phyloP scores from a whole-genome alignment of 2,888 invertebrate species.

The Mechanitis mazaeus region DNA sequence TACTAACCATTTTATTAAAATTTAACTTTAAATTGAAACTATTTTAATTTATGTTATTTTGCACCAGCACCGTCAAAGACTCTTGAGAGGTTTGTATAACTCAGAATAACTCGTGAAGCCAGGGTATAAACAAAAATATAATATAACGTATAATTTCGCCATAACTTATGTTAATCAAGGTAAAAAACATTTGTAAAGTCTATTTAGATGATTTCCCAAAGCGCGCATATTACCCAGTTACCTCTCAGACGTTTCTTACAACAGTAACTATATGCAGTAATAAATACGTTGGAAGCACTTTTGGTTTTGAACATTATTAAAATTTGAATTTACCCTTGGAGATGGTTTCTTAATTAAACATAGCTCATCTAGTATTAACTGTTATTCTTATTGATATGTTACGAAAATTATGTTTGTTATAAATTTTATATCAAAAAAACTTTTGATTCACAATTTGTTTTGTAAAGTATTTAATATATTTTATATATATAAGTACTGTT shows the following conservation, averaged over 20 bases:
- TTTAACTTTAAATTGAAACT: too few relatives aligned
- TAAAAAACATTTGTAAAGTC: slow-evolving; percentile 16
- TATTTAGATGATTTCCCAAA: slow-evolving; percentile 27
- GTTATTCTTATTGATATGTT: too few relatives aligned
- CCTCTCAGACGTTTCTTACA: slow-evolving; percentile 21
- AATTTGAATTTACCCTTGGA: slow-evolving; percentile 12
- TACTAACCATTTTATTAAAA: too few relatives aligned
- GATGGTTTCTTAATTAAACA: not conserved
- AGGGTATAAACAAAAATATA: not conserved
- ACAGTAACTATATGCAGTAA: slow-evolving; percentile 17
- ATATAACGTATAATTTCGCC: not conserved
- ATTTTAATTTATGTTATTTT: too few relatives aligned
- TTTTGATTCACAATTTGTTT: too few relatives aligned
- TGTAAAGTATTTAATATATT: too few relatives aligned
- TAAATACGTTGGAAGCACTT: slow-evolving; percentile 16
- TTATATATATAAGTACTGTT: too few relatives aligned
- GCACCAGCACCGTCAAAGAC: too few relatives aligned
- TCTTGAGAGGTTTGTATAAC: too few relatives aligned
- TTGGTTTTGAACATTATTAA: slow-evolving; percentile 19
- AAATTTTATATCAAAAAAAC: too few relatives aligned
- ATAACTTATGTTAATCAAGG: slow-evolving; percentile 7
- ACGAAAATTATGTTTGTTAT: too few relatives aligned
- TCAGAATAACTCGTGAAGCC: not conserved
- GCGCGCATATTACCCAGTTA: slow-evolving; percentile 23
- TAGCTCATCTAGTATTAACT: too few relatives aligned